phyloP scores from a whole-genome alignment of 2,888 invertebrate genomes.

The Nysson spinosus region DNA sequence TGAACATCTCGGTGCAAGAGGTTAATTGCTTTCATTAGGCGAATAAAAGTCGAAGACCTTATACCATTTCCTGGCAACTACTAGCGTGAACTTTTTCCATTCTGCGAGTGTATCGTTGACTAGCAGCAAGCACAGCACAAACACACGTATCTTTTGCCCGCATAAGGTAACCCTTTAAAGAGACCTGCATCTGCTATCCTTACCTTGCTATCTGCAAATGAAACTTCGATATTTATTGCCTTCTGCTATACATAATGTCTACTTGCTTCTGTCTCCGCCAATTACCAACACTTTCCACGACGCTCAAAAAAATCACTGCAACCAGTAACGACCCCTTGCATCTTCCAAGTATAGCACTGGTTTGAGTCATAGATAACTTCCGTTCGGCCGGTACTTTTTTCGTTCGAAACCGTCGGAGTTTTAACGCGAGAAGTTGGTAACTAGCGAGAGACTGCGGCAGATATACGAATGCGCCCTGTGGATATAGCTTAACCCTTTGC shows the following conservation, averaged over 20 bases:
- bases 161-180: conserved; percentile 35
- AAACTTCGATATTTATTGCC: conserved; percentile 48
- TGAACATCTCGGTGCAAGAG: not conserved
- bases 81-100: conserved; percentile 2
- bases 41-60: not conserved
- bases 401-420: too few species aligned
- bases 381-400: too few species aligned
- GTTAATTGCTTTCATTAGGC: conserved; percentile 31
- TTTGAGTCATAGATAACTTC: too few species aligned
- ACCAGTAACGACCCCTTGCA: too few species aligned
- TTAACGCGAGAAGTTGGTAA: too few species aligned
- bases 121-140: not conserved
- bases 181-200: not conserved
- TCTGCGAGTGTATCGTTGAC: conserved; percentile 7
- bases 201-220: conserved; percentile 27
- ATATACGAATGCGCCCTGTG: too few species aligned
- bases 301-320: conserved; percentile 8
- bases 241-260: conserved; percentile 19
- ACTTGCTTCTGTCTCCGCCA: conserved; percentile 38
- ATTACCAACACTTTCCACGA: conserved; percentile 28
- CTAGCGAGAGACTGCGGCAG: too few species aligned
- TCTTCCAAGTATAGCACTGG: too few species aligned
- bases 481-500: too few species aligned
- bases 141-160: conserved; percentile 29
- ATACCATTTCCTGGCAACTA: conserved; percentile 1